phyloP scores from a whole-genome alignment of 2,797 vertebrate genomes.

The Melanotaenia pygmaea region DNA sequence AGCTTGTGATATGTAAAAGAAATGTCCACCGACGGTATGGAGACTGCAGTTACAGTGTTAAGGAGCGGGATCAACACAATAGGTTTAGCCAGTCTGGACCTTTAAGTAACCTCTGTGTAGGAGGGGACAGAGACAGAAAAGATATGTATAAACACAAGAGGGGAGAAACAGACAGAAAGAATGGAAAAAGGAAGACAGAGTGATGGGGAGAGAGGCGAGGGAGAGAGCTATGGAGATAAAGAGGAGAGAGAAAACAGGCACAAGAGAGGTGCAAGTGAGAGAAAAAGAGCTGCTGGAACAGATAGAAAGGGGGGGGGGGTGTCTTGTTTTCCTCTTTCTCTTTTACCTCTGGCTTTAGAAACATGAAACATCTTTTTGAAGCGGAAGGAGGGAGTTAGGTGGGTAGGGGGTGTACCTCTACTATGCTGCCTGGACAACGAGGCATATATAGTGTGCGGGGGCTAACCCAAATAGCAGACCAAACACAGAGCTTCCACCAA shows the following conservation, averaged over 20 bases:
- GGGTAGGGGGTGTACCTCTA: conserved; percentile 24
- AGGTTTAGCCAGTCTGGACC: conserved; percentile 53
- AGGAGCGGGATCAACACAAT: conserved; percentile 23
- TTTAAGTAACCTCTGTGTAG: conserved; percentile 35
- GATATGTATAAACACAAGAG: conserved; percentile 28
- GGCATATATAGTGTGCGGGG: conserved; percentile 41
- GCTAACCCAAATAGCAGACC: conserved; percentile 45
- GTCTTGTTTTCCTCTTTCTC: conserved; percentile 28
- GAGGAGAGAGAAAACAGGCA: conserved; percentile 28
- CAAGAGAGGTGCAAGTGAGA: conserved; percentile 30
- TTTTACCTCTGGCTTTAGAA: conserved; percentile 44
- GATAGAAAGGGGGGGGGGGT: conserved; percentile 25
- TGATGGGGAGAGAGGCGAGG: neutral
- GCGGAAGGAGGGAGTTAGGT: conserved; percentile 5
- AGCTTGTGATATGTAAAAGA: conserved; percentile 22
- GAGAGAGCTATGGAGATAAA: conserved; percentile 10
- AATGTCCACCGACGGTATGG: conserved; percentile 23
- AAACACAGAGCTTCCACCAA: conserved; percentile 23
- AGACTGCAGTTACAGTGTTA: conserved; percentile 20
- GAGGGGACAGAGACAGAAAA: conserved; percentile 34
- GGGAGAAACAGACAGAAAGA: conserved; percentile 17
- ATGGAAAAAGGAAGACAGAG: conserved; percentile 34
- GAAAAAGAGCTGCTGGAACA: conserved; percentile 16
- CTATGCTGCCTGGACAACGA: conserved; percentile 26
- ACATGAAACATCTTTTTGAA: conserved; percentile 51